Evolutionary conservation across 2,113 vertebrate genomes (phyloP), one percentile per base, ranked within the genome.

Genomic region (Percina caprodes): DNA sequence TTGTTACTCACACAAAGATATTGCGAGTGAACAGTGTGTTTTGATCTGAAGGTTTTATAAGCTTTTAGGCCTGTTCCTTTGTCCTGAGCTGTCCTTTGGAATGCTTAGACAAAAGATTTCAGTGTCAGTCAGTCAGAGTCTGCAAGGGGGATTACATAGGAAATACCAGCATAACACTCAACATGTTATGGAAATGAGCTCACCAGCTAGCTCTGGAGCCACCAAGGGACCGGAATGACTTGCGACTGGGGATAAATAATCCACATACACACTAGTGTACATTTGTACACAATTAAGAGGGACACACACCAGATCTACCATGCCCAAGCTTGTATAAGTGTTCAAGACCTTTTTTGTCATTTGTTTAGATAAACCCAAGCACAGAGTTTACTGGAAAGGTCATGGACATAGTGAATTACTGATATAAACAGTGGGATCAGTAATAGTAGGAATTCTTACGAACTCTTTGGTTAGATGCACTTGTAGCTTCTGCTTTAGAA

Each of bases 51-150:
- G 58, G 51, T 86, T 91, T 91, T 88, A 91, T 91, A 39, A 73
- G 85, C 88, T 92, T 87, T 91, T 86, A 91, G 77, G 24, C 2
- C 13, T 12, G 18, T 87, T 88, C 62, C 62, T 77, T 87, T 86
- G 65, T 83, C 69, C 84, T 85, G 74, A 90, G 71, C 54, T 87
- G 35, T 62, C 70, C 69, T 81, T 79, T 80, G 24, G 61, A 81
- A 49, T 66, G 66, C 76, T 87, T 66, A 60, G 63, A 86, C 33
- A 82, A 87, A 79, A 79, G 9, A 82, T 24, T 73, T 84, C 66
- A 66, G 39, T 35, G 74, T 82, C 69, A 70, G 74, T 82, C 69
- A 70, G 67, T 16, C 51, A 54, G 59, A 83, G 72, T 72, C 51
- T 30, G 33, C 1, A 60, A 67, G 60, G 49, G 39, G 71, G 73